A percentile compares a stretch with the other conserved stretches of the same genome.
Conservation (phyloP, 2,113 vertebrate species). For the Oceanodroma tethys region DNA sequence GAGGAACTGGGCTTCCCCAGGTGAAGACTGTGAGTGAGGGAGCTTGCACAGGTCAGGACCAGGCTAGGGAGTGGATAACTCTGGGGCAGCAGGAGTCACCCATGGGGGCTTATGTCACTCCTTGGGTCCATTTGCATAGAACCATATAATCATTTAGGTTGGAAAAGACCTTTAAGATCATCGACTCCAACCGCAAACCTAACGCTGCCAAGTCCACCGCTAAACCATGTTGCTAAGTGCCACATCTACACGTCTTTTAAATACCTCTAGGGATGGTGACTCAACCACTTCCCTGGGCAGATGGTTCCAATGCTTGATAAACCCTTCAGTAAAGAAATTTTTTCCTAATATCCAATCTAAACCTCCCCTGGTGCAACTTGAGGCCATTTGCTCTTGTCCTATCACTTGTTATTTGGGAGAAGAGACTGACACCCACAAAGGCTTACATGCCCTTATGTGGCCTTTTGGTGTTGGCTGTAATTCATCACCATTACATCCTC, state of each 20-base stretch:
- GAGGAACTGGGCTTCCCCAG: background rate
- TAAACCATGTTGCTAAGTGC: background rate
- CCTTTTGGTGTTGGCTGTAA: background rate
- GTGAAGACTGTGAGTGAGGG: background rate
- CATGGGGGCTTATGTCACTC: background rate
- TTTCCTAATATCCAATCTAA: background rate
- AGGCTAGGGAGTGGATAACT: background rate
- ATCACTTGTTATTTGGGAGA: background rate
- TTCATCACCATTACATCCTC: background rate
- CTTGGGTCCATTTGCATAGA: background rate
- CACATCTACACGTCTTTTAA: background rate
- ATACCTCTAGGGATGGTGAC: too few relatives aligned
- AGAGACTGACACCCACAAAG: background rate
- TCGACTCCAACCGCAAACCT: background rate
- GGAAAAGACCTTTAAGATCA: background rate
- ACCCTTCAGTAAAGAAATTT: background rate
- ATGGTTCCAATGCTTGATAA: background rate
- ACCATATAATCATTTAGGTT: background rate
- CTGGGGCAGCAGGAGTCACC: rapidly evolving
- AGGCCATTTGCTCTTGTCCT: background rate
- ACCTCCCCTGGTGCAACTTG: rapidly evolving
- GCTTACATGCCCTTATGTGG: background rate
- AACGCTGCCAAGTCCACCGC: background rate
- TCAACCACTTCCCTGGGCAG: background rate
- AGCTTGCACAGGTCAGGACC: background rate